A percentile compares a stretch with the other conserved stretches of the same genome.
phyloP scores from a whole-genome alignment of 2,888 invertebrate genomes.

The Prenolepis imparis region DNA sequence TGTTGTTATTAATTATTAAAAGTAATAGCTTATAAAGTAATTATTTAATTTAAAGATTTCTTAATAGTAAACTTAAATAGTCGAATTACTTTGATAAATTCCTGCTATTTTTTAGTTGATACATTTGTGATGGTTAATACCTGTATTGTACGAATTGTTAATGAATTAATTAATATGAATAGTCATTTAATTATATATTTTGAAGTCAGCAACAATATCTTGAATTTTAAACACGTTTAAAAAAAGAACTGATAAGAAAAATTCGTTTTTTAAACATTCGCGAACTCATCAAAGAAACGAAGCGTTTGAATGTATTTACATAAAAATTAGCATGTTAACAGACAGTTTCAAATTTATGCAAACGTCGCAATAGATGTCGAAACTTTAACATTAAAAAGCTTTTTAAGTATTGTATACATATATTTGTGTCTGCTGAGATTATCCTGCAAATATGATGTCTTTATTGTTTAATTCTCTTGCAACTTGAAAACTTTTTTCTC shows the following conservation, averaged over 20 bases:
- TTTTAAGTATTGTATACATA: neutral
- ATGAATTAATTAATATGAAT: constrained; percentile 61
- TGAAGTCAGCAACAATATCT: constrained; percentile 58
- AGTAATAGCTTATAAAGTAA: constrained; percentile 20
- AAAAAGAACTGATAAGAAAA: constrained; percentile 10
- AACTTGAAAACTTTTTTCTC: no score
- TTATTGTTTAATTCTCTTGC: neutral
- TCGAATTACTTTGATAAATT: constrained; percentile 44
- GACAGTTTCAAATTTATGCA: constrained; percentile 9
- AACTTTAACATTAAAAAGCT: neutral
- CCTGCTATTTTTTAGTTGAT: constrained; percentile 26
- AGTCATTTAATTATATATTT: constrained; percentile 68
- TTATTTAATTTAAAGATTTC: neutral
- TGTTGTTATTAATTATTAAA: neutral
- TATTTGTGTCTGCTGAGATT: neutral
- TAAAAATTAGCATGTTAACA: constrained; percentile 28
- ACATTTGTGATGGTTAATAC: constrained; percentile 16
- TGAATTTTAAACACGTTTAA: constrained; percentile 60
- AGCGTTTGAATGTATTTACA: constrained; percentile 3
- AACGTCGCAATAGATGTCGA: neutral
- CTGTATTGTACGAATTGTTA: constrained; percentile 68
- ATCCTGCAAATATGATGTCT: neutral
- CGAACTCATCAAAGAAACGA: neutral
- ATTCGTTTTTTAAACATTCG: constrained; percentile 42
- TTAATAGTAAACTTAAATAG: neutral